Base-by-base conservation (phyloP, 2,888 invertebrate species). In the Machimus atricapillus region DNA sequence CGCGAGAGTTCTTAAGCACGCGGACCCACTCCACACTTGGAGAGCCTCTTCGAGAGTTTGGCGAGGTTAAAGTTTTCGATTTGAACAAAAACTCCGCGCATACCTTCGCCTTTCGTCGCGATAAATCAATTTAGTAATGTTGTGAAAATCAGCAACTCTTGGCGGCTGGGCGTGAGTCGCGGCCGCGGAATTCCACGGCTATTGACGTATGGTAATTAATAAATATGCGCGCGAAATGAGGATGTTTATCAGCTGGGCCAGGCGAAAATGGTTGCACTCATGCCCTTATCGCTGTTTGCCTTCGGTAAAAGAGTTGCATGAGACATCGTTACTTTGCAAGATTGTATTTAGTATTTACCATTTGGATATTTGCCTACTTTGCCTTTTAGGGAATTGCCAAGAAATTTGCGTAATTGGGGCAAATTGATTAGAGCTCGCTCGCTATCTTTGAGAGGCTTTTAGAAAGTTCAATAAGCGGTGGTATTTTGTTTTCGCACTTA, bases 111-210 rank as follows among this genome's bases (percentile, higher is more conserved):
- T n/a, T 31, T 31, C 16, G 76, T 14, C 12, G 12, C 46, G 46
- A 79, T 79, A 79, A 79, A 79, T 23, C 43, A 79, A 79, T 79
- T 79, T 27, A 46, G 46, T 27, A 27, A 46, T 79, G 46, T 79
- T 79, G 43, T 46, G 46, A 43, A 79, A 46, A 79, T 46, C 79
- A 27, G 19, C 46, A 40, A 16, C 16, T 46, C 37, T 40, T 40
- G 37, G 31, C 79, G 74, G 74, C 66, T 23, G 66, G 23, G 23
- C 19, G 27, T 76, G 76, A 76, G 5, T 37, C 37, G 76, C 40
- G 14, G 76, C 2, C 8, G 9, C 14, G 76, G 76, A 76, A 76
- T 76, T 76, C 19, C 76, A 34, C 34, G 34, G 27, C 76, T 40
- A 34, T 76, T 76, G 76, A 76, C 40, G 40, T 76, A 76, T 76